Conservation (phyloP, 2,113 vertebrate genomes). For the Poeciliopsis turrubarensis region DNA sequence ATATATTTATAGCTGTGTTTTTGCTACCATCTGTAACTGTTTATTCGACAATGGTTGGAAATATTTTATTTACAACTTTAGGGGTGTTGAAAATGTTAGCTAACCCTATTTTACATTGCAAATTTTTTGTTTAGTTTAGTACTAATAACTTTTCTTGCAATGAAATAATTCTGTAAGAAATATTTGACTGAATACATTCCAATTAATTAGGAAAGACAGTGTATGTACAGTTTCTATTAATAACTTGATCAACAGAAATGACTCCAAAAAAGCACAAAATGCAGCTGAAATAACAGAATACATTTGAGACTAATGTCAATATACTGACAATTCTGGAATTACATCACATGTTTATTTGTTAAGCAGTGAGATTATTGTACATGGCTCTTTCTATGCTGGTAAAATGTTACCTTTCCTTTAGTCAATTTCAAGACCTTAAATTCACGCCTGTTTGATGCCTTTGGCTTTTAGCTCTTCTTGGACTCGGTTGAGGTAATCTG, state of each 20-base stretch:
- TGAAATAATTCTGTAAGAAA: too few species aligned
- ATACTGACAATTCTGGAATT: background rate
- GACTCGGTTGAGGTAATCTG: constrained; percentile 75
- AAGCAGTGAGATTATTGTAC: too few species aligned
- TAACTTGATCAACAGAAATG: background rate
- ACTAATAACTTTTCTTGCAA: too few species aligned
- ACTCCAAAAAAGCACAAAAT: background rate
- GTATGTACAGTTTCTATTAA: background rate
- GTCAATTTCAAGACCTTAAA: background rate
- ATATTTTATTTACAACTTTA: too few species aligned
- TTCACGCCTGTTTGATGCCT: constrained; percentile 66
- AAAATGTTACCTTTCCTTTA: background rate
- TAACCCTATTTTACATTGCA: too few species aligned
- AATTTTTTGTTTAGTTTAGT: too few species aligned
- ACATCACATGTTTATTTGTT: background rate
- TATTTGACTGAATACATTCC: background rate
- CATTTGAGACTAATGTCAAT: background rate
- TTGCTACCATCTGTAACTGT: too few species aligned
- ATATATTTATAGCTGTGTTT: too few species aligned
- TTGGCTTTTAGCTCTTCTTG: constrained; percentile 79
- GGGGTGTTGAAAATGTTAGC: too few species aligned
- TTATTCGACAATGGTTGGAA: too few species aligned
- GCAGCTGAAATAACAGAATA: background rate
- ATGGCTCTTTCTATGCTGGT: background rate
- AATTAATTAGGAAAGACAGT: background rate